Evolutionary conservation across 2,113 vertebrate genomes (phyloP), one percentile per base, ranked within the genome.

Genomic region (Xenopus borealis): DNA sequence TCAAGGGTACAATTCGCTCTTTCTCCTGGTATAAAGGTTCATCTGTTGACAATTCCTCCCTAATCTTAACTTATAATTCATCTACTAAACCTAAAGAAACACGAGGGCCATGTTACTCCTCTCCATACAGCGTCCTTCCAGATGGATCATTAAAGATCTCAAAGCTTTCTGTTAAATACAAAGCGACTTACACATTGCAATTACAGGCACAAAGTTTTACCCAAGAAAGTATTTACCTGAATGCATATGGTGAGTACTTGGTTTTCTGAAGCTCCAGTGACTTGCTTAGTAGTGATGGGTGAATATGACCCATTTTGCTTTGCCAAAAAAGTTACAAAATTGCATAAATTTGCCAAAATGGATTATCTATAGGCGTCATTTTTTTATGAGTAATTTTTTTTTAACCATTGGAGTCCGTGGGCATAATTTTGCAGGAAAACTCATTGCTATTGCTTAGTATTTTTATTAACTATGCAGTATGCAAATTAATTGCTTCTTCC

Each of bases 121-220:
- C 23, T 20, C 16, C 47, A 12, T 30, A 17, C 16, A 44, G n/a
- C 1, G 63, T 5, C 33, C 33, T 65, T 23, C 33, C 63, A 17
- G n/a, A 40, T 65, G 61, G 16, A 20, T 72, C 70, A 8, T 52
- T 72, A 64, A 19, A n/a, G 17, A 72, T 72, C 70, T 52, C 46
- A 30, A 47, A 27, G 7, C 70, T 72, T 4, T 9, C 6, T n/a
- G 14, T 6, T n/a, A 14, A 59, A 50, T 59, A 72, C 61, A 7
- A 23, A 11, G 70, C 23, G 12, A 18, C 63, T 64, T 72, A 72
- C 27, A 63, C n/a, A 63, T 20, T 20, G 45, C 12, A n/a, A n/a
- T 23, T 72, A 64, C 46, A 72, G 47, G 17, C 30, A 40, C 10
- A 2, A 18, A 19, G 3, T 12, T 0, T 8, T 13, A 12, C 12